Base-by-base conservation (phyloP, 2,113 vertebrate species). In the Hypocryptadius cinnamomeus region DNA sequence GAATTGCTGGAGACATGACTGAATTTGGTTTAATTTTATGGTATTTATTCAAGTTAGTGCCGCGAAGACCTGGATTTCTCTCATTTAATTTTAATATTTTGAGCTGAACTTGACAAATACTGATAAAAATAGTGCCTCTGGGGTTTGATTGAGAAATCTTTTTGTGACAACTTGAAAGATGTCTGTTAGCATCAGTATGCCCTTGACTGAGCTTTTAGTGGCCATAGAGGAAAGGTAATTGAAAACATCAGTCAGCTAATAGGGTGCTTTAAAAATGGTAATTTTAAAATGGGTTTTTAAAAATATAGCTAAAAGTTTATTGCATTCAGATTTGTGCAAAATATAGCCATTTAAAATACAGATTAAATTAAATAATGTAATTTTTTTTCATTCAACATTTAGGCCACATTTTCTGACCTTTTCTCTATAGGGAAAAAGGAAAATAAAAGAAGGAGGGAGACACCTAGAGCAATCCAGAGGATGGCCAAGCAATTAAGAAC, bases 61-160 rank as follows among this genome's bases (percentile, higher is more conserved):
- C 96, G 93, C 10, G 30, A 74, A 96, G 92, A 96, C 31, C 37
- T 90, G 78, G 31, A 92, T 79, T 79, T 93, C 63, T 84, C 57
- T 91, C 73, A 85, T 90, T 92, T 93, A 83, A 83, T 94, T 96
- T 96, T 88, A 93, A 84, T 92, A 94, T 94, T 95, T 89, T 87
- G 80, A 89, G 50, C 79, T 76, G 73, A 94, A 94, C 81, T 89
- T 92, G 53, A 89, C 57, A 95, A 96, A 95, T 93, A 73, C 33
- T 59, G 91, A 96, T 95, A 96, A 95, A 92, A 94, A 92, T 89
- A 85, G 40, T 76, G 54, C 89, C 91, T 86, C 47, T 56, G 37
- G 91, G 84, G 66, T 79, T 79, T 81, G 50, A 35, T 79, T 89
- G 84, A 87, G 89, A 94, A 93, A 51, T 28, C 10, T 88, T 83